These are phyloP conservation scores for Lepus europaeus DNA, from an alignment of 2,113 vertebrate genomes.

Conservation along the genomic window DNA sequence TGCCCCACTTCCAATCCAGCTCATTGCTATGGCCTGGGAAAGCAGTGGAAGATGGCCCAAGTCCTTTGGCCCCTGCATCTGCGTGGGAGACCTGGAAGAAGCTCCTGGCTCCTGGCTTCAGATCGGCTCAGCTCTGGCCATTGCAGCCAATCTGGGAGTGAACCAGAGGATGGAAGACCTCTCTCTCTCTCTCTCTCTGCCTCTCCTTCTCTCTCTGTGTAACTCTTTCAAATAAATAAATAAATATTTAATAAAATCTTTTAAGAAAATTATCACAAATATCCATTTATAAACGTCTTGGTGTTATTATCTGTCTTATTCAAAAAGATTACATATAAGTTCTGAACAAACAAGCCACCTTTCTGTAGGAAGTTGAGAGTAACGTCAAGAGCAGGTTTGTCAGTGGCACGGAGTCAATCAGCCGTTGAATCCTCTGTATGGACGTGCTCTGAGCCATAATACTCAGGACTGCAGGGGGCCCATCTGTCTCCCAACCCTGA, in stretches of 20 bases:
- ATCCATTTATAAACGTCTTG: background rate
- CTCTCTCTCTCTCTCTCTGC: too few relatives aligned
- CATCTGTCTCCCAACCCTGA: slow-evolving; percentile 95
- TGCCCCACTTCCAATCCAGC: too few relatives aligned
- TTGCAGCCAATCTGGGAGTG: too few relatives aligned
- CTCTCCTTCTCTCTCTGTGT: too few relatives aligned
- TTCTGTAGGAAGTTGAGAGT: slow-evolving; percentile 97
- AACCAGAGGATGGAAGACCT: too few relatives aligned
- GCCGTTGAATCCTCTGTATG: slow-evolving; percentile 97
- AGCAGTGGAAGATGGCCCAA: too few relatives aligned
- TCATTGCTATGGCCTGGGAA: too few relatives aligned
- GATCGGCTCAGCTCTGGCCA: too few relatives aligned
- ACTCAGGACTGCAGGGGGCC: slow-evolving; percentile 96
- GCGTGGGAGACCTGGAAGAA: too few relatives aligned
- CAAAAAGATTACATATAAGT: background rate
- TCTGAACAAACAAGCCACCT: slow-evolving; percentile 87
- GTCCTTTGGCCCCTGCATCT: too few relatives aligned
- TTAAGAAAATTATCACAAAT: background rate
- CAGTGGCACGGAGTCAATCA: slow-evolving; percentile 97
- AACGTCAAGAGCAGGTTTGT: slow-evolving; percentile 97
- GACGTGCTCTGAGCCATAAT: slow-evolving; percentile 98
- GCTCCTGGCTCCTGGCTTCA: too few relatives aligned
- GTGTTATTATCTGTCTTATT: background rate
- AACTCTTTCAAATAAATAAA: too few relatives aligned
- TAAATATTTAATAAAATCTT: background rate